Evolutionary conservation across 2,888 invertebrate genomes (phyloP), one percentile per base, ranked within the genome.

Genomic region (Scaptomyza polygonia): DNA sequence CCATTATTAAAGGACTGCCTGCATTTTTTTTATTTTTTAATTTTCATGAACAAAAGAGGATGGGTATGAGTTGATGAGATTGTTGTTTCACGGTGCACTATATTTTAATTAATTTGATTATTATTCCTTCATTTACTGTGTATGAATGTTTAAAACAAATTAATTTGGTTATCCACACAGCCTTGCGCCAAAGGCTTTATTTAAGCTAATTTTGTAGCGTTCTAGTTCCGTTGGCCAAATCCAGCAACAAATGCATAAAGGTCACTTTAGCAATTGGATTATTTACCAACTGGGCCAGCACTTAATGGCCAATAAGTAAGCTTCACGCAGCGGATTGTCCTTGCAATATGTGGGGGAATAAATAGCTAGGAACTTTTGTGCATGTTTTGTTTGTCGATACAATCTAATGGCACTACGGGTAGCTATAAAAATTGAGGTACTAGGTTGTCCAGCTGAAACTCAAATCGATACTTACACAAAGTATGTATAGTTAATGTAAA

Each of bases 21-120:
- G 7, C 9, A n/a, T n/a, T n/a, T n/a, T n/a, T n/a, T n/a, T n/a
- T n/a, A n/a, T 5, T 34, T 61, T 61, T 47, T 43, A 62, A 62
- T 63, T 43, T 42, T 62, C 49, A 62, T 49, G 64, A 63, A 32
- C 61, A 62, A 30, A 47, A 5, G 12, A 30, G 29, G 1, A 8
- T 12, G 9, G 11, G 2, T n/a, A n/a, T n/a, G 2, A n/a, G n/a
- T 1, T 11, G 9, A 3, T 5, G 25, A 5, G 5, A 25, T 25
- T 25, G 4, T 5, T 25, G 5, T n/a, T n/a, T n/a, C n/a, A n/a
- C n/a, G 14, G 12, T 65, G 58, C 43, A 51, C 67, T 57, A 57
- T 72, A 80, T 72, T 63, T 57, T 63, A 67, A 76, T 79, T 79
- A 69, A 82, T 69, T 76, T 68, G 61, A 82, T 81, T 82, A 81